A percentile compares a stretch with the other conserved stretches of the same genome.
Evolutionary conservation across 2,888 invertebrate species (phyloP).

Genomic region (Dendrolimus houi): DNA sequence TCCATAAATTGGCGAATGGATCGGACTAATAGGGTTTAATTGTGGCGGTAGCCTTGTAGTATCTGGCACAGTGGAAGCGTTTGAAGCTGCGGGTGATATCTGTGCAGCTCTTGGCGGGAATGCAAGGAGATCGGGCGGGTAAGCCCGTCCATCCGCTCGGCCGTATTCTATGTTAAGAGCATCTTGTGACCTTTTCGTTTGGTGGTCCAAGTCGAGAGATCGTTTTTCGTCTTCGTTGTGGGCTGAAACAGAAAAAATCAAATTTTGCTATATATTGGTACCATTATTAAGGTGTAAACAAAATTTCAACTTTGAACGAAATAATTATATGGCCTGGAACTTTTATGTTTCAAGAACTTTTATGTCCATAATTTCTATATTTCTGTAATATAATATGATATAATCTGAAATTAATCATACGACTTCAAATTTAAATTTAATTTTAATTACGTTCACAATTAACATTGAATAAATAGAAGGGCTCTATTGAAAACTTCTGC

Average conservation of each 20-base stretch:
- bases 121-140: slow-evolving; percentile 88
- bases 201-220: slow-evolving; percentile 80
- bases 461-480: no score
- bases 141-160: slow-evolving; percentile 76
- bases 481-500: no score
- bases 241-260: slow-evolving; percentile 50
- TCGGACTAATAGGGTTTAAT: slow-evolving; percentile 78
- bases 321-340: no score
- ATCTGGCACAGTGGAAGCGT: slow-evolving; percentile 87
- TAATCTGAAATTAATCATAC: no score
- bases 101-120: slow-evolving; percentile 84
- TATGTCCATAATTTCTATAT: no score
- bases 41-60: slow-evolving; percentile 79
- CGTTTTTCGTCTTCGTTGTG: slow-evolving; percentile 83
- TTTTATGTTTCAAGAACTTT: no score
- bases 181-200: slow-evolving; percentile 72
- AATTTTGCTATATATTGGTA: neutral
- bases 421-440: no score
- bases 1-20: slow-evolving; percentile 81
- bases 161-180: slow-evolving; percentile 71
- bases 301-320: no score
- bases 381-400: no score
- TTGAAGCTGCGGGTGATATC: slow-evolving; percentile 87
- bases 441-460: no score
- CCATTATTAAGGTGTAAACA: no score